Evolutionary conservation across 2,797 vertebrate species (phyloP).

Genomic region (Eutrigla gurnardus): DNA sequence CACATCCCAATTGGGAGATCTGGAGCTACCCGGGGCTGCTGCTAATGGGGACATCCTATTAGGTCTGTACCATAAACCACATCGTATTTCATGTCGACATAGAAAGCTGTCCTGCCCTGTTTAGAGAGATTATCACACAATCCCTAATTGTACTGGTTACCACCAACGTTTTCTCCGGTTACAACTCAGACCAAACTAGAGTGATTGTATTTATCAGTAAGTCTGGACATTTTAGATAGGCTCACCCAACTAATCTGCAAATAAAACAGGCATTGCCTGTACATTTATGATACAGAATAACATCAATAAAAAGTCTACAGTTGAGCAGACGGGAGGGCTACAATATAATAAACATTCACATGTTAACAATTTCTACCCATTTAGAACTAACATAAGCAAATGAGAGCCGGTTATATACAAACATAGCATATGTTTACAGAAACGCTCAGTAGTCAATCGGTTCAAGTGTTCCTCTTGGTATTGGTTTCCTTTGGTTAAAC

Average conservation of each 20-base stretch:
- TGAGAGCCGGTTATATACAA: neutral
- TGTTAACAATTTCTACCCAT: neutral
- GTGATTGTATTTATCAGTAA: conserved; percentile 8
- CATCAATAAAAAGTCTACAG: neutral
- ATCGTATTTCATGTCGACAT: conserved; percentile 34
- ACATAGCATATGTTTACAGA: neutral
- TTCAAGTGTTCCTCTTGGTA: neutral
- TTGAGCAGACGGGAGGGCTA: neutral
- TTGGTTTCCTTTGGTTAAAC: neutral
- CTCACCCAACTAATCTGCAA: neutral
- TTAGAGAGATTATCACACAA: neutral
- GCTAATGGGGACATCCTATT: conserved; percentile 60
- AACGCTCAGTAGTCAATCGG: neutral
- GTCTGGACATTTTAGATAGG: neutral
- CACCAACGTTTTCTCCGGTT: neutral
- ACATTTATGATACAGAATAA: neutral
- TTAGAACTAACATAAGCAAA: neutral
- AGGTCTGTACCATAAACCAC: conserved; percentile 43
- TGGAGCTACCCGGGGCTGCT: conserved; percentile 29
- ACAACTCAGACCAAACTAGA: neutral
- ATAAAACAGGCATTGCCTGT: neutral
- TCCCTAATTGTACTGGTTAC: neutral
- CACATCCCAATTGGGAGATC: conserved; percentile 39
- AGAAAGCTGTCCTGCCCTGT: conserved; percentile 28
- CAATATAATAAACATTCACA: neutral